These are phyloP conservation scores for Crambe crambe DNA, from an alignment of 37 sponge, comb jelly and placozoan species.

Conservation along the genomic window DNA sequence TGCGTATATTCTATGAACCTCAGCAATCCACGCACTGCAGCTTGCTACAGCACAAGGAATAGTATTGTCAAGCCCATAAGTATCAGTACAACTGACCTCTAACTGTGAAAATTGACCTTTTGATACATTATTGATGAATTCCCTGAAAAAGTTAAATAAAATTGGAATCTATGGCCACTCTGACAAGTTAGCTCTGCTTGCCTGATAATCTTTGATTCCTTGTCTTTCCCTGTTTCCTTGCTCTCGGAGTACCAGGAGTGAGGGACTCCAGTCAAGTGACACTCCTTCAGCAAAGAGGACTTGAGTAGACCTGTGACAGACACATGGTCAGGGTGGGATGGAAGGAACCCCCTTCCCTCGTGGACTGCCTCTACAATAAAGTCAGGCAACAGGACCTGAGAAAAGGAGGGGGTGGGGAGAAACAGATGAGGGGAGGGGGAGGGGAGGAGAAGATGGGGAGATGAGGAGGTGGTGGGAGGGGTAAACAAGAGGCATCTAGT, in stretches of 20 bases:
- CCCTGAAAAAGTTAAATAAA: too few species aligned
- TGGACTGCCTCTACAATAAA: constrained; percentile 2
- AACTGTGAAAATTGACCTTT: too few species aligned
- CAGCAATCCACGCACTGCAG: constrained; percentile 56
- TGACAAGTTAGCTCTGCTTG: too few species aligned
- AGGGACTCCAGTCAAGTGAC: constrained; percentile 66
- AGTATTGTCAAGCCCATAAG: too few species aligned
- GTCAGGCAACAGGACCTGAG: constrained; percentile 51
- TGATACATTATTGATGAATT: too few species aligned
- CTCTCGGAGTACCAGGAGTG: constrained; percentile 42
- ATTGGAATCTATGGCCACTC: too few species aligned
- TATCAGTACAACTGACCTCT: too few species aligned
- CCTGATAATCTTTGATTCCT: too few species aligned
- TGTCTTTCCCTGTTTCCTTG: too few species aligned
- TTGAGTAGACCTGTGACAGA: constrained; percentile 21
- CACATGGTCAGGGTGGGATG: background rate
- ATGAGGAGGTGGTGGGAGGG: background rate
- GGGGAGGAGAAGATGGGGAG: background rate
- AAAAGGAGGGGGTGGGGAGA: background rate
- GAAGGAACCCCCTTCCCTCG: background rate
- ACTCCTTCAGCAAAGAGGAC: constrained; percentile 52
- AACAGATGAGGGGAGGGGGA: background rate
- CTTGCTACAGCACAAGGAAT: constrained; percentile 19
- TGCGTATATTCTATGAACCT: constrained; percentile 66
- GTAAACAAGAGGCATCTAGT: too few species aligned